Evolutionary conservation across 2,888 invertebrate species (phyloP).

Genomic region (Tanytarsus gracilentus): DNA sequence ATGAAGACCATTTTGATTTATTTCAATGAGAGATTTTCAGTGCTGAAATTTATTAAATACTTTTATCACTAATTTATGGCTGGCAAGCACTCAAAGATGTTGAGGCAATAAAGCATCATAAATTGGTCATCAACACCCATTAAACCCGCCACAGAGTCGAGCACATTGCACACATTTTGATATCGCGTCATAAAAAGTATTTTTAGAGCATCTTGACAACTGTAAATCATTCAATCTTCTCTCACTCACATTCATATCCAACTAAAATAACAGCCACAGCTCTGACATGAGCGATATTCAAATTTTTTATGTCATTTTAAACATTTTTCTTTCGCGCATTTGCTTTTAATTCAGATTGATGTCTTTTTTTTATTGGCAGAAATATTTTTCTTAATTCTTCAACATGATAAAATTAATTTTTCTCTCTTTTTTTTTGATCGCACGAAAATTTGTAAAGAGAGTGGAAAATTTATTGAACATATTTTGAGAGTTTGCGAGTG

Average conservation of each 20-base stretch:
- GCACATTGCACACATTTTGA: too few species aligned
- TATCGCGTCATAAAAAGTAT: slow-evolving; percentile 16
- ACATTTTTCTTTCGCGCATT: neutral
- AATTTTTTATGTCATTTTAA: slow-evolving; percentile 24
- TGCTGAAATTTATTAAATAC: too few species aligned
- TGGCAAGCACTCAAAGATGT: neutral
- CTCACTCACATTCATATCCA: neutral
- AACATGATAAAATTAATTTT: neutral
- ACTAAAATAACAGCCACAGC: neutral
- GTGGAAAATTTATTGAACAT: too few species aligned
- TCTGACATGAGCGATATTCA: neutral
- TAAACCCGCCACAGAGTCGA: neutral
- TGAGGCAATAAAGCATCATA: slow-evolving; percentile 26
- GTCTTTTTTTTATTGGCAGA: slow-evolving; percentile 13
- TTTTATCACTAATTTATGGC: slow-evolving; percentile 11
- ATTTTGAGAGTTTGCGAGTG: too few species aligned
- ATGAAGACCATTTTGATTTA: too few species aligned
- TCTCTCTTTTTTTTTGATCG: neutral
- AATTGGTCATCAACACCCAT: slow-evolving; percentile 28
- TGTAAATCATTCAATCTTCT: slow-evolving; percentile 27
- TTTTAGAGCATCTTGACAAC: slow-evolving; percentile 25
- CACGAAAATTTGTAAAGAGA: too few species aligned
- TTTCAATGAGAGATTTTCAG: too few species aligned
- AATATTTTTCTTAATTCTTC: too few species aligned
- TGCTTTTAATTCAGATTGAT: slow-evolving; percentile 18